These are phyloP conservation scores for Mormyrops boulengeri DNA, from an alignment of 2,797 vertebrate species.

Conservation along the genomic window DNA sequence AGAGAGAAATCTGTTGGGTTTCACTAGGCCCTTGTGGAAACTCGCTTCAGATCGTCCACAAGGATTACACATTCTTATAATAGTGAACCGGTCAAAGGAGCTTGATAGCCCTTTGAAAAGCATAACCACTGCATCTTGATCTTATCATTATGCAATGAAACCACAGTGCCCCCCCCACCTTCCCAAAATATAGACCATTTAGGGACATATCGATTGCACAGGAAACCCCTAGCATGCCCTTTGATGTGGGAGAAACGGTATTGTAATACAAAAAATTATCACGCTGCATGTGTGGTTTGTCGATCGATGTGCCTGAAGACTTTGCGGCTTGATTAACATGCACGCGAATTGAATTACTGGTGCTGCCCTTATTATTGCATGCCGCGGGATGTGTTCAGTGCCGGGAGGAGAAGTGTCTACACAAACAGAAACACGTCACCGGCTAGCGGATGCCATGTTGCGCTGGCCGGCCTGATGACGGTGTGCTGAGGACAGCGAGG, in stretches of 20 bases:
- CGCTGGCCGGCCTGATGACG: background rate
- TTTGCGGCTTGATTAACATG: background rate
- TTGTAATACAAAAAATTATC: constrained; percentile 4
- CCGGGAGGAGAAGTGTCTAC: background rate
- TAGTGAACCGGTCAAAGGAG: background rate
- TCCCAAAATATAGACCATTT: background rate
- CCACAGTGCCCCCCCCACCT: background rate
- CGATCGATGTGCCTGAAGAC: background rate
- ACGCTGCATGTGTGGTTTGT: background rate
- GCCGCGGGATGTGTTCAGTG: background rate
- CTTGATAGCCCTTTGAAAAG: background rate
- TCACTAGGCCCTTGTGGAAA: background rate
- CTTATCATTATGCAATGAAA: background rate
- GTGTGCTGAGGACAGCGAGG: background rate
- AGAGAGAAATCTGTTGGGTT: background rate
- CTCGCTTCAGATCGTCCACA: background rate
- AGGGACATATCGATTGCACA: background rate
- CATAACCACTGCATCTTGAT: background rate
- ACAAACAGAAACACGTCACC: background rate
- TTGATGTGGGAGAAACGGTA: background rate
- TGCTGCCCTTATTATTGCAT: background rate
- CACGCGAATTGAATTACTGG: background rate
- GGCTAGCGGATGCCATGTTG: background rate
- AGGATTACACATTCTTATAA: background rate
- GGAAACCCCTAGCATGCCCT: background rate